Conservation (phyloP, 2,888 invertebrate genomes). For the Cerceris ruficornis region DNA sequence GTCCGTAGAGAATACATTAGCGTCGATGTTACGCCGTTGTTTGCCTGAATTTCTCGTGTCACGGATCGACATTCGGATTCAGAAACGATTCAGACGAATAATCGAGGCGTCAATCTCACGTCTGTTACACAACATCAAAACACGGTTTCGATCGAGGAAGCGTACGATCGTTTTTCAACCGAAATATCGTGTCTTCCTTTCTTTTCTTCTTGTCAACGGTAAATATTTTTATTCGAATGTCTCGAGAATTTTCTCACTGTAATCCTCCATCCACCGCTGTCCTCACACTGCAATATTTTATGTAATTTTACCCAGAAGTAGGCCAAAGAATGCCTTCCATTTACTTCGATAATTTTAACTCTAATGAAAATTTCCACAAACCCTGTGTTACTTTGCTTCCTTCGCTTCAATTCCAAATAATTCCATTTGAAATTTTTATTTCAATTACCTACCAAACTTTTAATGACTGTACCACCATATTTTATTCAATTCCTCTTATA, state of each 20-base stretch:
- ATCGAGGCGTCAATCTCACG: slow-evolving; percentile 16
- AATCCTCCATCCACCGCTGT: neutral
- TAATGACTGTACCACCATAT: too few relatives aligned
- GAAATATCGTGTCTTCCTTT: neutral
- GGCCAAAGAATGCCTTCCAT: too few relatives aligned
- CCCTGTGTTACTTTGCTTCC: too few relatives aligned
- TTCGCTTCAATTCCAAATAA: too few relatives aligned
- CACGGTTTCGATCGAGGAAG: neutral
- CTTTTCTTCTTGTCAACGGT: neutral
- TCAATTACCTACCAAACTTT: too few relatives aligned
- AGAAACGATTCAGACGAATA: slow-evolving; percentile 9
- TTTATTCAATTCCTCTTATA: too few relatives aligned
- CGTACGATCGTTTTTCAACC: neutral
- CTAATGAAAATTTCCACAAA: too few relatives aligned
- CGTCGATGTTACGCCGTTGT: too few relatives aligned
- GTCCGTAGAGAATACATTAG: too few relatives aligned
- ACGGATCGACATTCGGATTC: neutral
- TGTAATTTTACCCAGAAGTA: too few relatives aligned
- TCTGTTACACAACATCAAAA: slow-evolving; percentile 27
- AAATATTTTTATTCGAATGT: neutral
- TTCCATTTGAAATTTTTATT: too few relatives aligned
- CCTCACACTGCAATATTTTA: neutral
- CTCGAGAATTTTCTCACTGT: neutral
- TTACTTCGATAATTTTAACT: too few relatives aligned
- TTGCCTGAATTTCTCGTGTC: neutral